A percentile compares a stretch with the other conserved stretches of the same genome.
These are phyloP conservation scores for Stegodyphus dumicola DNA, from an alignment of 1,140 invertebrate species.

Conservation along the genomic window DNA sequence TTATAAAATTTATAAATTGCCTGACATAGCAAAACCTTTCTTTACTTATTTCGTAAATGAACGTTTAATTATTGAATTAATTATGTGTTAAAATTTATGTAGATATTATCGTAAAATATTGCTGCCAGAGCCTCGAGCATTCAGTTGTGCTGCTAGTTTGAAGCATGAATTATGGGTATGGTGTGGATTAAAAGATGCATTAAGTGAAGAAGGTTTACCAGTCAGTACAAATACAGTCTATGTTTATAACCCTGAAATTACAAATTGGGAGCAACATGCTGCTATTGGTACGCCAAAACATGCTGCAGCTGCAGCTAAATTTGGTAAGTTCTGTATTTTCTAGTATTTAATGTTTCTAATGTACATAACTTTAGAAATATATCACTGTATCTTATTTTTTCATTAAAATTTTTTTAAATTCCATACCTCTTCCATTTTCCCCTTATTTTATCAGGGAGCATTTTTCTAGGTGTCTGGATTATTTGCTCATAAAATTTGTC, in stretches of 20 bases:
- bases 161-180: conserved; percentile 48
- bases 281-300: conserved; percentile 36
- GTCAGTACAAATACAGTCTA: conserved; percentile 36
- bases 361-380: too few species aligned
- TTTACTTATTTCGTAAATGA: too few species aligned
- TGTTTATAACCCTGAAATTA: conserved; percentile 32
- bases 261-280: conserved; percentile 36
- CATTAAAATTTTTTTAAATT: too few species aligned
- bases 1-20: too few species aligned
- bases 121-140: conserved; percentile 36
- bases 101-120: conserved; percentile 30
- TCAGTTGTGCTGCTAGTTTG: conserved; percentile 7
- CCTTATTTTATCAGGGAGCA: too few species aligned
- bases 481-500: too few species aligned
- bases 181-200: conserved; percentile 40
- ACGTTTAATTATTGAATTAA: too few species aligned
- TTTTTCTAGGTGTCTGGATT: too few species aligned
- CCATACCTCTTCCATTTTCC: too few species aligned
- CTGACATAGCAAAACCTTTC: too few species aligned
- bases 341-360: neutral
- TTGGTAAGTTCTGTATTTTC: conserved; percentile 28
- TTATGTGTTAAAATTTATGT: neutral
- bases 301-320: conserved; percentile 20
- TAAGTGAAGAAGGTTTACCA: conserved; percentile 24
- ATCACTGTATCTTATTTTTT: too few species aligned